phyloP scores from a whole-genome alignment of 53 echinoderm and acorn worm genomes.

The Temnopleurus reevesii region DNA sequence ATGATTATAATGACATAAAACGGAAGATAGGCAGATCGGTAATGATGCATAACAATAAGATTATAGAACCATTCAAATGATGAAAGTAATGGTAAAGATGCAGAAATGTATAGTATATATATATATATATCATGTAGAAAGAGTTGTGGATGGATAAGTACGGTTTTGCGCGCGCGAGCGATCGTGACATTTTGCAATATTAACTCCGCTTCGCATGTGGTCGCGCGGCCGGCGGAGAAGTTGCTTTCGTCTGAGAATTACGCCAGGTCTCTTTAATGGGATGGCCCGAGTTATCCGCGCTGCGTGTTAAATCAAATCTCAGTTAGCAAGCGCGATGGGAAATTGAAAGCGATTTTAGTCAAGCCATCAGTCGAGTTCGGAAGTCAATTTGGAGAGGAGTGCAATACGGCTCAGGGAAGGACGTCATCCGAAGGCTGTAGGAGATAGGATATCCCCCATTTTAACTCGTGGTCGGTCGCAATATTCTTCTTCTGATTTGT shows the following conservation, averaged over 20 bases:
- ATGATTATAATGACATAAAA: too few species aligned
- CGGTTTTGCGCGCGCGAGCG: slow-evolving; percentile 16
- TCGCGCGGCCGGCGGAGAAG: not conserved
- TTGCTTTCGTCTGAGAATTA: not conserved
- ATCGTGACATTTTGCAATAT: slow-evolving; percentile 12
- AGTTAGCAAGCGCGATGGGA: not conserved
- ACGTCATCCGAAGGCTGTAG: not conserved
- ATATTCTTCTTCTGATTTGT: not conserved
- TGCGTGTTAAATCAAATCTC: slow-evolving; percentile 28
- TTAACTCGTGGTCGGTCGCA: not conserved
- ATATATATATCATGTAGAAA: too few species aligned
- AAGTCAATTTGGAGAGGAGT: slow-evolving; percentile 11
- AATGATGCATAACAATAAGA: too few species aligned
- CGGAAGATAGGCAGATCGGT: too few species aligned
- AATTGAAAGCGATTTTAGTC: slow-evolving; percentile 26
- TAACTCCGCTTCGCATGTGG: slow-evolving; percentile 9
- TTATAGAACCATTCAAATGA: too few species aligned
- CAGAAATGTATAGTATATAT: too few species aligned
- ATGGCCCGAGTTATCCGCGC: slow-evolving; percentile 20
- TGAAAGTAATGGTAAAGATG: too few species aligned
- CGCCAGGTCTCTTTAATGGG: slow-evolving; percentile 4
- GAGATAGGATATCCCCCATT: not conserved
- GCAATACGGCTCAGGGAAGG: not conserved
- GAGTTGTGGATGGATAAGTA: not conserved
- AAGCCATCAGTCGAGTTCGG: not conserved